Base-by-base conservation (phyloP, 1,140 invertebrate species). In the Zaprionus vittiger region DNA sequence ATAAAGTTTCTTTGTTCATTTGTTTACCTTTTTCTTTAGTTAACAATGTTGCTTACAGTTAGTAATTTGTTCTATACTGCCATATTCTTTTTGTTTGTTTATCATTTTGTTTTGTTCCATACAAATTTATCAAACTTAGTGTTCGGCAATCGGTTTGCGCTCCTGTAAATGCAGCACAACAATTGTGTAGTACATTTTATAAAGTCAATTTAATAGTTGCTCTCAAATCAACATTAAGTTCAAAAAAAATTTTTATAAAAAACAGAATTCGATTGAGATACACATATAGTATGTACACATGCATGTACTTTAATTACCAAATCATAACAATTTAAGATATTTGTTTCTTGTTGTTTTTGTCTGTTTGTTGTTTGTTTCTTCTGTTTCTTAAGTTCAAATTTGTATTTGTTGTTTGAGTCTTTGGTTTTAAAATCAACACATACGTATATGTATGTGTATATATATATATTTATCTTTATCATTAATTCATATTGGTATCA, bases 401-500 rank as follows among this genome's bases (percentile, higher is more conserved):
- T 76, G 75, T 76, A 63, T 65, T 77, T 80, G 59, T 80, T 72
- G 63, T 83, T 90, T 91, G 86, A 91, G 86, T 91, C 86, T 91
- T 91, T 91, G 87, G 87, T 78, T 87, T 91, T 87, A 73, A 91
- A 91, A 86, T 86, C 83, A 91, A 91, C 86, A 83, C 77, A 78
- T 80, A 73, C 64, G 60, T 65, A 70, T 71, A 37, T 65, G 67
- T 64, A 64, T 65, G 64, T 71, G 28, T 65, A 73, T 67, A 69
- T 61, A 68, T 73, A 63, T 70, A 52, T 49, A 37, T 55, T 34
- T 57, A 73, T 60, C 49, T 65, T 64, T 72, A 65, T 57, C 65
- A 65, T 65, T 69, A 61, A 67, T 68, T 38, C 41, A 73, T 73
- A 73, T 63, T 73, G 52, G 56, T 72, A 73, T 66, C 66, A 67